Base-by-base conservation (phyloP, 1,140 invertebrate species). In the Venturia canescens region DNA sequence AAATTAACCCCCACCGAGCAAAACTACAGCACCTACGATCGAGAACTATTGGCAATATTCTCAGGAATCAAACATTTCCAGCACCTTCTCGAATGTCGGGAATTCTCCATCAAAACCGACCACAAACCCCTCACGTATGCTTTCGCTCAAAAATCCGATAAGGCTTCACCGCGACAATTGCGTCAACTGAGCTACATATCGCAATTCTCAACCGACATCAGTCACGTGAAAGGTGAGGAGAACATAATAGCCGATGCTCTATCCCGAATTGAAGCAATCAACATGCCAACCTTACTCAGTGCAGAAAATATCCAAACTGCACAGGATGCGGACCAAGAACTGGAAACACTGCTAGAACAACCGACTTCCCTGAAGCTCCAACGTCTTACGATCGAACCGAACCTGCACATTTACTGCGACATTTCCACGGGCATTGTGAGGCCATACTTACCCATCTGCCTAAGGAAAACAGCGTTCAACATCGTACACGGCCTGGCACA, bases 211-310 rank as follows among this genome's bases (percentile, higher is more conserved):
- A 85, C 83, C 0, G 82, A 87, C 23, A 83, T 90, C n/a, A 13
- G 80, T 11, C 82, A 90, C 50, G 71, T 89, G 0, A 69, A 69
- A 16, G 86, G 88, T 2, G n/a, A 77, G 0, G 74, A 83, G 13
- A 90, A 91, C 69, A 57, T 84, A 0, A 83, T 87, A 0, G 87
- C 88, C 6, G 88, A 88, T 78, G 72, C 84, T 7, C 78, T 88
- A 0, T 88, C 84, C 9, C 67, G 87, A 57, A 72, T 83, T 26
- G 53, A 83, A 31, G 48, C 34, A 11, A 79, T 86, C 21, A 53
- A 60, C 38, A 81, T 78, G 60, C 80, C 83, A 31, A 72, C 57
- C 13, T 3, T 26, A 6, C 63, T 85, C 70, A 53, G 44, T 4
- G 77, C 81, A 13, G n/a, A 53, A 16, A 34, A 67, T 26, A 86